Conservation (phyloP, 2,888 invertebrate species). For the Sinelater perroti region DNA sequence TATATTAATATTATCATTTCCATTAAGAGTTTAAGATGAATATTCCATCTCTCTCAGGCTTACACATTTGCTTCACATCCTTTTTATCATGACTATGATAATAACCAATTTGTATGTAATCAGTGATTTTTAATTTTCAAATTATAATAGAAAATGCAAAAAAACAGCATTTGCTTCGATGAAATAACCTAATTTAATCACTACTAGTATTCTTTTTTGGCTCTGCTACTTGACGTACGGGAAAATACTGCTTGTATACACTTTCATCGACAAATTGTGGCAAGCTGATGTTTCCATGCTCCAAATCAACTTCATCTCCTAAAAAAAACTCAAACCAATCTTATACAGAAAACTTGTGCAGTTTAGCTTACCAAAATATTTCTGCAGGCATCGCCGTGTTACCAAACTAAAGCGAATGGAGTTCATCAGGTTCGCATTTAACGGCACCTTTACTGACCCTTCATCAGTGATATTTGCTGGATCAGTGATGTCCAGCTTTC, state of each 20-base stretch:
- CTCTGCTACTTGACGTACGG: background rate
- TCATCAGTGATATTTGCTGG: constrained; percentile 9
- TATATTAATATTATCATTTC: no score
- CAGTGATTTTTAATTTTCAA: no score
- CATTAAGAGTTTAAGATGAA: no score
- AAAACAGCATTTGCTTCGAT: no score
- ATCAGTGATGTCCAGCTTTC: constrained; percentile 23
- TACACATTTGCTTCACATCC: no score
- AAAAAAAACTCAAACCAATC: background rate
- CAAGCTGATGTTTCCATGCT: background rate
- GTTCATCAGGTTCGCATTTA: constrained; percentile 17
- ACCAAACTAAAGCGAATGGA: background rate
- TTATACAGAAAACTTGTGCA: no score
- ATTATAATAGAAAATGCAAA: no score
- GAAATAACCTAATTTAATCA: no score
- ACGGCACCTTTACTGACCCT: constrained; percentile 6
- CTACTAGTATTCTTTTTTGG: constrained; percentile 1
- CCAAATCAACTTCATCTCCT: constrained; percentile 5
- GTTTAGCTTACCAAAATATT: constrained; percentile 22
- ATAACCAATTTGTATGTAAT: no score
- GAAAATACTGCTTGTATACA: constrained; percentile 6
- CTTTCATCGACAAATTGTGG: background rate
- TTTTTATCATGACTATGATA: no score
- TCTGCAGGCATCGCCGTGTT: constrained; percentile 6
- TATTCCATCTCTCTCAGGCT: no score